These are phyloP conservation scores for Scaptomyza parva DNA, from an alignment of 2,888 invertebrate species.

Conservation along the genomic window DNA sequence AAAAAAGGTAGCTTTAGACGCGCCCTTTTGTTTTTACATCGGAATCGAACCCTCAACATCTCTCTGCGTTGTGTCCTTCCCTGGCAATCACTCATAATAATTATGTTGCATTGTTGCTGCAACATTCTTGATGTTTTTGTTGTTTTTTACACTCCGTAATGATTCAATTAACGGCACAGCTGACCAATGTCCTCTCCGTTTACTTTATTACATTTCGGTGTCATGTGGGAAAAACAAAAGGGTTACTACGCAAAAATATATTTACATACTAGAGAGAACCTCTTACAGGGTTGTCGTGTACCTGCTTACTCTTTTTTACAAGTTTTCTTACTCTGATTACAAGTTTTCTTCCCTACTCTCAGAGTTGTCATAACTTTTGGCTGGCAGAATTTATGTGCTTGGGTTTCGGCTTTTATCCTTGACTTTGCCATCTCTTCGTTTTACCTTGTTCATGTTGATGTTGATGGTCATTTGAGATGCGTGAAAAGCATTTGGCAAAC, in stretches of 20 bases:
- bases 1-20: conserved; percentile 13
- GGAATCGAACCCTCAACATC: background rate
- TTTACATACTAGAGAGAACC: conserved; percentile 1
- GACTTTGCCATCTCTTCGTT: conserved; percentile 22
- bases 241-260: conserved; percentile 25
- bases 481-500: conserved; percentile 20
- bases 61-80: too few relatives aligned
- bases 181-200: conserved; percentile 67
- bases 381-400: conserved; percentile 53
- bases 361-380: conserved; percentile 62
- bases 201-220: conserved; percentile 48
- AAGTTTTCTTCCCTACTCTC: conserved; percentile 42
- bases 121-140: background rate
- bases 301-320: too few relatives aligned
- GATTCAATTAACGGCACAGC: conserved; percentile 79
- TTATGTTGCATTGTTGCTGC: conserved; percentile 73
- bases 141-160: conserved; percentile 50
- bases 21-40: conserved; percentile 60
- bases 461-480: conserved; percentile 58
- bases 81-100: conserved; percentile 76
- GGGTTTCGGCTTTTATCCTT: conserved; percentile 21
- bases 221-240: conserved; percentile 73
- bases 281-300: conserved; percentile 11
- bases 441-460: too few relatives aligned
- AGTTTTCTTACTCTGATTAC: conserved; percentile 50